Base-by-base conservation (phyloP, 2,888 invertebrate genomes). In the Pasiphila rectangulata region DNA sequence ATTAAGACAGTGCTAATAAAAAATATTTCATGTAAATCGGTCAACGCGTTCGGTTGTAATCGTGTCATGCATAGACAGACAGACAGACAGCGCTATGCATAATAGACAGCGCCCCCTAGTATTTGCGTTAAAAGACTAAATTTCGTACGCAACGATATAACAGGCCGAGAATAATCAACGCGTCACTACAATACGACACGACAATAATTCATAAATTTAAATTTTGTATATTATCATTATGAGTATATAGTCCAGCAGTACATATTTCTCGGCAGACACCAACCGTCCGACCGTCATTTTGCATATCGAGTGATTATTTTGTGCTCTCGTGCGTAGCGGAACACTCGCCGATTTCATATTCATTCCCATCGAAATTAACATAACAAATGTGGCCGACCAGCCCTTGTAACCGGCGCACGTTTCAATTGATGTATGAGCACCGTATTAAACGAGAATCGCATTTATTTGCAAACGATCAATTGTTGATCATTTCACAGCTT, bases 301-400 rank as follows among this genome's bases (percentile, higher is more conserved):
- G 74, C 74, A 79, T 80, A 75, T 75, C 69, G 72, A 68, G 58
- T 75, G 74, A 79, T 83, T 79, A 77, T 80, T 79, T 78, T 75
- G 76, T 72, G 59, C 70, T 57, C 51, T 61, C 61, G 57, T 68
- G 68, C 72, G 64, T 65, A 62, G 56, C 53, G 56, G 56, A 62
- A 54, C 52, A 61, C 61, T 50, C 57, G 56, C 59, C 66, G 67
- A 75, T 74, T 75, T 73, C 72, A 66, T 74, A 80, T 75, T 75
- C 71, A 74, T 77, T 73, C 63, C 67, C 61, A 65, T 64, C 51
- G 54, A 61, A 56, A 72, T 73, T 66, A 69, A 67, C 68, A 67
- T 71, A 61, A 66, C 64, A 63, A 64, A 66, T 66, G 55, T 50
- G 51, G 50, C 50, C 48, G 24, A 34, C 52, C 46, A 30, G 49